These are phyloP conservation scores for Panthera leo DNA, from an alignment of 2,113 vertebrate genomes.

Conservation along the genomic window DNA sequence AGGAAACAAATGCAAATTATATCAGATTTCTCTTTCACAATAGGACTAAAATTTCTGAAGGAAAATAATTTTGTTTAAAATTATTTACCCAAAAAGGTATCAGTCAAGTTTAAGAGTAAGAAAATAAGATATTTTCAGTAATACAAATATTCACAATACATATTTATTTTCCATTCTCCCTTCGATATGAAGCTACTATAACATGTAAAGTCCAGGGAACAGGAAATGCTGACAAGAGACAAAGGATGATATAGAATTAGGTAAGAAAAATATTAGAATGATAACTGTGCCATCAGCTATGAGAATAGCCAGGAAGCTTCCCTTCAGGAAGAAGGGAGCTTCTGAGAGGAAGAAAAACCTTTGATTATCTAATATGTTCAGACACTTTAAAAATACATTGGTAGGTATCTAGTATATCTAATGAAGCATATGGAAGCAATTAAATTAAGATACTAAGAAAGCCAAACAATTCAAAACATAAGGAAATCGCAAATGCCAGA, in stretches of 20 bases:
- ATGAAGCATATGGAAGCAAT: neutral
- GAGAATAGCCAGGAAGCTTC: neutral
- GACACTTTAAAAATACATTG: neutral
- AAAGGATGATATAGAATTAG: neutral
- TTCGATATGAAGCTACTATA: neutral
- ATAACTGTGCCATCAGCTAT: accelerated
- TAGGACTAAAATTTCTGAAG: neutral
- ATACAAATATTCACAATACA: neutral
- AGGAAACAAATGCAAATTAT: neutral
- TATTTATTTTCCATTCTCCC: neutral
- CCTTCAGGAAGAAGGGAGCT: neutral
- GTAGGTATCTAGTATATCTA: neutral
- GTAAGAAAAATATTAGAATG: neutral
- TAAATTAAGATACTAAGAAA: neutral
- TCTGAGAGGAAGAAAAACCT: neutral
- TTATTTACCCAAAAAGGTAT: neutral
- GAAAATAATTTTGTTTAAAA: neutral
- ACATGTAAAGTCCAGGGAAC: neutral
- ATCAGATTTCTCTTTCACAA: neutral
- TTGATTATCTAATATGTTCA: neutral
- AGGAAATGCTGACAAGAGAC: neutral
- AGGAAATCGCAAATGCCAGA: neutral
- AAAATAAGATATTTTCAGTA: neutral
- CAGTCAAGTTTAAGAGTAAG: neutral
- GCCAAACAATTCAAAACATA: neutral